phyloP scores from a whole-genome alignment of 2,113 vertebrate species.

The Corythaixoides concolor region DNA sequence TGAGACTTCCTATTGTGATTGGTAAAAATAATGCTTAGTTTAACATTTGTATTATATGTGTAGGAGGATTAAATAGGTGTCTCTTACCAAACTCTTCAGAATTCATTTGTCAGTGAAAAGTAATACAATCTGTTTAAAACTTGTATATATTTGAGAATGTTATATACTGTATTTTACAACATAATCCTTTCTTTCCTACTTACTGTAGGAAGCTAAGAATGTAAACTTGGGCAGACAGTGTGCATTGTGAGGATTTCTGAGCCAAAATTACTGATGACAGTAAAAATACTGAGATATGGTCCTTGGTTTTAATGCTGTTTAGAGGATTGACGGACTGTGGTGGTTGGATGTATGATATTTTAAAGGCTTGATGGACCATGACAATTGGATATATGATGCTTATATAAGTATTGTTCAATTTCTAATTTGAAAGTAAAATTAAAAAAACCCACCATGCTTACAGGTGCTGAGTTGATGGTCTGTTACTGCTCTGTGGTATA shows the following conservation, averaged over 20 bases:
- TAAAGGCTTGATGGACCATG: neutral
- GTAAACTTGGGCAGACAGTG: neutral
- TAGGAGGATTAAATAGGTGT: neutral
- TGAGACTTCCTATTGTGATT: neutral
- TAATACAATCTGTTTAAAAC: neutral
- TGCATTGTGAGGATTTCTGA: neutral
- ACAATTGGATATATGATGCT: neutral
- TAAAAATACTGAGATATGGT: neutral
- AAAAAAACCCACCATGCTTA: neutral
- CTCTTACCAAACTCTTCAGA: neutral
- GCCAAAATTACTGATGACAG: neutral
- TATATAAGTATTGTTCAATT: neutral
- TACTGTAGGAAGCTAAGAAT: neutral
- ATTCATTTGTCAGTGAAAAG: neutral
- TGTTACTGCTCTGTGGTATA: neutral
- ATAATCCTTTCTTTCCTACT: neutral
- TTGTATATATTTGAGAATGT: neutral
- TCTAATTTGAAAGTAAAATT: neutral
- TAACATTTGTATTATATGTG: neutral
- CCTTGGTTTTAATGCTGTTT: neutral
- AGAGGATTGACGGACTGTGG: neutral
- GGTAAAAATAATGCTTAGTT: neutral
- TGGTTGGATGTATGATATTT: neutral
- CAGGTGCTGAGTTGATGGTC: neutral
- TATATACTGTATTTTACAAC: neutral